Base-by-base conservation (phyloP, 2,888 invertebrate species). In the Zaprionus bogoriensis region DNA sequence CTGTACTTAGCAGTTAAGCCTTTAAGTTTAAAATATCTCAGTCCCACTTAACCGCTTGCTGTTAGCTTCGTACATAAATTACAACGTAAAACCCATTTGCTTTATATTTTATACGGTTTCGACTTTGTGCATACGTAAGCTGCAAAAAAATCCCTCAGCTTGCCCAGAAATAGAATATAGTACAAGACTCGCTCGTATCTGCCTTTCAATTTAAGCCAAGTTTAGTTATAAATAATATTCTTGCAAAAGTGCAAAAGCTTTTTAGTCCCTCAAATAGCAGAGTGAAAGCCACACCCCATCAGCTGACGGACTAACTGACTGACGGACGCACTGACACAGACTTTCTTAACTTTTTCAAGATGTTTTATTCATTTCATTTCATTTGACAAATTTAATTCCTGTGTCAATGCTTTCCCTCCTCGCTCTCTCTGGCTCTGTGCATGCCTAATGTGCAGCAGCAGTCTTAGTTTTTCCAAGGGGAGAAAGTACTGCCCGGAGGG, bases 371-470 rank as follows among this genome's bases (percentile, higher is more conserved):
- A 38, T 47, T 30, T 39, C 38, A 39, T 19, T 44, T 39, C 17
- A 30, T 30, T 47, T 55, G 39, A 22, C 41, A 19, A 36, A 36
- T 36, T 36, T 17, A 36, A 36, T 36, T 36, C 32, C 32, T 17
- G 17, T 17, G 32, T 36, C 32, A 36, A 36, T 36, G 32, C 17
- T 36, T 36, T 36, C 17, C 10, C 27, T 10, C 47, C 55, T 65
- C 57, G 51, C 55, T 65, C 57, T 32, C n/a, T n/a, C n/a, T n/a
- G n/a, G 12, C 32, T 36, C 32, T 36, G 17, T 36, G 32, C 32
- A 36, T 36, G 14, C 3, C 32, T 9, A 36, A 36, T 36, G 9
- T 17, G 32, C 7, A 14, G 32, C 6, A 32, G 14, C 14, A 36
- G 32, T 17, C 6, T 36, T 17, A 17, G 32, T 36, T 36, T 36